Conservation (phyloP, 1,140 invertebrate species). For the Octopus sinensis region DNA sequence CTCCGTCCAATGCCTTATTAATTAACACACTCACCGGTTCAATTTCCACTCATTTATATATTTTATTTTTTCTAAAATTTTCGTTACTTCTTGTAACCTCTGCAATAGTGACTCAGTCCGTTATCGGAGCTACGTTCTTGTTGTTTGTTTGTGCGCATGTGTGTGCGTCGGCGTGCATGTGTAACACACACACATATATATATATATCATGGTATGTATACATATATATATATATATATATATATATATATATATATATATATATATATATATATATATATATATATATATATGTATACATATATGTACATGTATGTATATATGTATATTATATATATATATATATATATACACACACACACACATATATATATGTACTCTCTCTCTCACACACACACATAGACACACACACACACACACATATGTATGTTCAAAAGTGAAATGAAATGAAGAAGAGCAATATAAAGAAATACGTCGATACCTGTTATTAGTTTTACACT, state of each 20-base stretch:
- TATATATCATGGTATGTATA: not conserved
- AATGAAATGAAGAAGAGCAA: not conserved
- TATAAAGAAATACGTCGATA: no score
- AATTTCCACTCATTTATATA: no score
- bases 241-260: not conserved
- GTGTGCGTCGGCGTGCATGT: not conserved
- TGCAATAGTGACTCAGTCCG: no score
- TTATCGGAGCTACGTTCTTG: no score
- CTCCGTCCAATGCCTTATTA: no score
- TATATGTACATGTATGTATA: not conserved
- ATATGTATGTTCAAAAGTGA: not conserved
- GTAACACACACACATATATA: no score
- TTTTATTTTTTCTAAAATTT: no score
- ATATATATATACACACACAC: not conserved
- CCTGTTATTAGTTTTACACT: no score
- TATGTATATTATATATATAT: not conserved
- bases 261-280: not conserved
- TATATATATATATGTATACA: not conserved
- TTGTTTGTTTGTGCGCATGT: not conserved
- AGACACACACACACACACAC: not conserved
- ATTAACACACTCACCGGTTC: no score
- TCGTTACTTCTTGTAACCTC: no score
- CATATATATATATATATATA: constrained; percentile 3
- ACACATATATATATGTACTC: not conserved
- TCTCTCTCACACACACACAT: not conserved